A percentile compares a stretch with the other conserved stretches of the same genome.
Conservation (phyloP, 2,888 invertebrate species). For the Trichopria drosophilae region DNA sequence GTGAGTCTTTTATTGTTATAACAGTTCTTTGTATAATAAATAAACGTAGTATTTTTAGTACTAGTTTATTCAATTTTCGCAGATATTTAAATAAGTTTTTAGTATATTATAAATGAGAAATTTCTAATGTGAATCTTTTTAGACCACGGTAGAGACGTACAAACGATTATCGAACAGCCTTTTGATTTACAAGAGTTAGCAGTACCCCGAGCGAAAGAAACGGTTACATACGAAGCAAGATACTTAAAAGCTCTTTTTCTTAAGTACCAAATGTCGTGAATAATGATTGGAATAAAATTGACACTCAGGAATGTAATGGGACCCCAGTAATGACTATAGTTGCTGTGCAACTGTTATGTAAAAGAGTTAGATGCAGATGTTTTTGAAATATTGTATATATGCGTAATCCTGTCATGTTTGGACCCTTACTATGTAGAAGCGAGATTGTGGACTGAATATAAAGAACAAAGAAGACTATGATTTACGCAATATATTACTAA, state of each 20-base stretch:
- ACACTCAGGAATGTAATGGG: no score
- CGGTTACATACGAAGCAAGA: constrained; percentile 88
- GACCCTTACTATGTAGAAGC: no score
- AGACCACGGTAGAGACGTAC: constrained; percentile 83
- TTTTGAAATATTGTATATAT: no score
- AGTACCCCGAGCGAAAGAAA: constrained; percentile 76
- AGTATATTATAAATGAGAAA: not conserved
- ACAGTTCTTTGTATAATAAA: not conserved
- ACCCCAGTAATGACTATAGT: no score
- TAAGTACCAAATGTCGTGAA: constrained; percentile 62
- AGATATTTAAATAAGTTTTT: constrained; percentile 26
- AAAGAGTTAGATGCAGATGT: no score
- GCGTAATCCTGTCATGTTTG: no score
- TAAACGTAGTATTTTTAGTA: not conserved
- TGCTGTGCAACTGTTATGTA: no score
- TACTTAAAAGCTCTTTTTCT: constrained; percentile 80
- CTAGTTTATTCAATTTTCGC: not conserved
- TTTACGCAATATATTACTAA: no score
- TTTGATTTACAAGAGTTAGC: constrained; percentile 72
- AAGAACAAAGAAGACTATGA: no score
- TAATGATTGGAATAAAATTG: no score
- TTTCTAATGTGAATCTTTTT: constrained; percentile 37
- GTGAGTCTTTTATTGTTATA: constrained; percentile 50
- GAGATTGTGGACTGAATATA: no score
- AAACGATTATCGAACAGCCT: constrained; percentile 80